Evolutionary conservation across 2,797 vertebrate species (phyloP), one percentile per base, ranked within the genome.

Genomic region (Thaleichthys pacificus): DNA sequence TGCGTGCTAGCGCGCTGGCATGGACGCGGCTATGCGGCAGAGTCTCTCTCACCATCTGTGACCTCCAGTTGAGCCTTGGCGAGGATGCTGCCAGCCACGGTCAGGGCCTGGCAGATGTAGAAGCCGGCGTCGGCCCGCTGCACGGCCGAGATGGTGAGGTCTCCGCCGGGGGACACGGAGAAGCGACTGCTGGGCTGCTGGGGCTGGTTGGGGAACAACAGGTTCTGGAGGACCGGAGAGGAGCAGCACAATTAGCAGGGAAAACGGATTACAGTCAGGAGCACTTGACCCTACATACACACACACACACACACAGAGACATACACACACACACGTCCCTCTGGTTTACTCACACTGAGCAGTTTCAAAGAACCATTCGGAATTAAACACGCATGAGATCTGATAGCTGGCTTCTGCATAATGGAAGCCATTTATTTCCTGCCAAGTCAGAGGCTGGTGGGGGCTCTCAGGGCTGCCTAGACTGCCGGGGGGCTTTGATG

Each of bases 41-140:
- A n/a, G 79, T 74, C 69, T 21, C 56, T 84, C 95, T 94, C 88
- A 99, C 98, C 97, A 87, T 99, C 98, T 88, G 97, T 99, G 91
- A 99, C 97, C 92, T 99, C 98, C 92, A 99, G 93, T 87, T 99
- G 97, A 83, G 98, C 97, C 86, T 99, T 99, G 89, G 98, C 97
- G 80, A 99, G 94, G 86, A 99, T 98, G 85, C 97, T 99, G 86
- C 98, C 98, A 61, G 97, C 98, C 81, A 99, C 97, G 0, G 97
- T 99, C 82, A 99, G 91, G 0, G 98, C 97, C 90, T 99, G 98
- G 91, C 98, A 99, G 90, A 99, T 97, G 85, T 99, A 99, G 90
- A 97, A 99, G 65, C 98, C 98, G 0, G 94, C 95, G 64, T 99
- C 98, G 35, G 94, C 91, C n/a, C 96, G 92, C 84, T 98, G 97